phyloP scores from a whole-genome alignment of 2,113 vertebrate species.

The Sciurus niger region DNA sequence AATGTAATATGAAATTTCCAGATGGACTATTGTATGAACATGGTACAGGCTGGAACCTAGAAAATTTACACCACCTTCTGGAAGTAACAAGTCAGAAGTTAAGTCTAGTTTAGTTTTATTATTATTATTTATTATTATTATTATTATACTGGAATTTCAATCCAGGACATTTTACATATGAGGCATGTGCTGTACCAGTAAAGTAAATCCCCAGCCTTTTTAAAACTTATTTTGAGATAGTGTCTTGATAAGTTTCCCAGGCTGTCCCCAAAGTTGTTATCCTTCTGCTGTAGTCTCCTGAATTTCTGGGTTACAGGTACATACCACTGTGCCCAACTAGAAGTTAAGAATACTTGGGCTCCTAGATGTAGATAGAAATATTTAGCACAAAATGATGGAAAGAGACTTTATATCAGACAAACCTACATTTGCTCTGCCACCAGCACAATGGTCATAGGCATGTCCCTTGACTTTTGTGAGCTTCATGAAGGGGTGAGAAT shows the following conservation, averaged over 20 bases:
- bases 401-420: neutral
- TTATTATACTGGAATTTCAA: no score
- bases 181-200: no score
- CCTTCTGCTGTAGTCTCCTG: no score
- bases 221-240: no score
- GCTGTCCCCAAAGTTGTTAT: no score
- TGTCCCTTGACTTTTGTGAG: constrained; percentile 29
- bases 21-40: neutral
- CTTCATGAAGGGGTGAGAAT: neutral
- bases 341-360: no score
- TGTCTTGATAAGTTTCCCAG: no score
- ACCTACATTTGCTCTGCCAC: neutral
- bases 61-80: neutral
- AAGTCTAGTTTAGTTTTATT: neutral
- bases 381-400: neutral
- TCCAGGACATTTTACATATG: no score
- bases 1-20: constrained; percentile 25
- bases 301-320: no score
- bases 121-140: no score
- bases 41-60: neutral
- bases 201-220: no score
- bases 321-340: no score
- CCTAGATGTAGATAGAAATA: neutral
- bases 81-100: neutral
- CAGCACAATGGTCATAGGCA: neutral